Evolutionary conservation across 2,888 invertebrate genomes (phyloP).

Genomic region (Drosophila emarginata): DNA sequence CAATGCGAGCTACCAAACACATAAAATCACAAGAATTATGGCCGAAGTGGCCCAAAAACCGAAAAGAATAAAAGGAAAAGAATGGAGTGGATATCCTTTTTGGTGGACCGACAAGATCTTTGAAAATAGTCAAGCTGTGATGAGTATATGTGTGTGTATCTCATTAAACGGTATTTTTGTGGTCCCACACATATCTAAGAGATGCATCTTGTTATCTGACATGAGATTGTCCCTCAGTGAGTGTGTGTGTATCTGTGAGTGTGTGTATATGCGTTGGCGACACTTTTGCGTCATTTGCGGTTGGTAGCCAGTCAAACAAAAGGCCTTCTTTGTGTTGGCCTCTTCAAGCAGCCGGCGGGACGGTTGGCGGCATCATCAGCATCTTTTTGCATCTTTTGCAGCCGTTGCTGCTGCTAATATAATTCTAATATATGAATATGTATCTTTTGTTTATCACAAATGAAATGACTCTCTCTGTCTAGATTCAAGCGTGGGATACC

Average conservation of each 20-base stretch:
- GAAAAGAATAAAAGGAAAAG: slow-evolving; percentile 25
- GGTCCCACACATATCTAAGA: slow-evolving; percentile 64
- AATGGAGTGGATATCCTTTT: slow-evolving; percentile 55
- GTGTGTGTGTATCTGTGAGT: slow-evolving; percentile 20
- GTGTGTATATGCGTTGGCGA: slow-evolving; percentile 54
- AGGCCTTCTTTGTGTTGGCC: slow-evolving; percentile 67
- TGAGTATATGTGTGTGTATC: slow-evolving; percentile 36
- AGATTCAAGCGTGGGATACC: slow-evolving; percentile 56
- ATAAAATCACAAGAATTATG: slow-evolving; percentile 71
- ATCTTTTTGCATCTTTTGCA: slow-evolving; percentile 39
- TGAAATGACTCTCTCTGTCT: slow-evolving; percentile 58
- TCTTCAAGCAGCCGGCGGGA: slow-evolving; percentile 29
- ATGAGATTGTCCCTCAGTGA: slow-evolving; percentile 25
- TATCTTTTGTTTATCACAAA: slow-evolving; percentile 59
- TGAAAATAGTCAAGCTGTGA: slow-evolving; percentile 73
- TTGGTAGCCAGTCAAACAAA: slow-evolving; percentile 61
- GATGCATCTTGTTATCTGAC: slow-evolving; percentile 74
- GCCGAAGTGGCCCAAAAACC: slow-evolving; percentile 25
- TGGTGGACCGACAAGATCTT: slow-evolving; percentile 61
- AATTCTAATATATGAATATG: slow-evolving; percentile 78
- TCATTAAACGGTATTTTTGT: slow-evolving; percentile 81
- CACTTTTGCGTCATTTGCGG: slow-evolving; percentile 74
- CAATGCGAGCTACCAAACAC: slow-evolving; percentile 45
- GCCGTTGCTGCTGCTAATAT: slow-evolving; percentile 74
- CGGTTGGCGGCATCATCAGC: slow-evolving; percentile 15